Base-by-base conservation (phyloP, 2,113 vertebrate genomes). In the Cettia cetti region DNA sequence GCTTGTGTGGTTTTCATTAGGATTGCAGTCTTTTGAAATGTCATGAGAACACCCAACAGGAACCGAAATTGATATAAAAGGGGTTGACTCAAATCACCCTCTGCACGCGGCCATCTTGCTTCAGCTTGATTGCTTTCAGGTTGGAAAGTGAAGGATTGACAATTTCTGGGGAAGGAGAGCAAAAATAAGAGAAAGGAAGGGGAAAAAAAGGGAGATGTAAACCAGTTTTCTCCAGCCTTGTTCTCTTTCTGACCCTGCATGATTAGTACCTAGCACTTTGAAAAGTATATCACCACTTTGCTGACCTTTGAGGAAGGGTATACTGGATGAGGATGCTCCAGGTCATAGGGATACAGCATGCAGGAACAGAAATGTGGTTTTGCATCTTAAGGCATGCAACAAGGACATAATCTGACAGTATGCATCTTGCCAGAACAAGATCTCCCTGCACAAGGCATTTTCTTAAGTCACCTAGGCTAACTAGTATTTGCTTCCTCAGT, bases 1-100 rank as follows among this genome's bases (percentile, higher is more conserved):
- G 94, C 92, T 94, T 95, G 97, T 96, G 97, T 98, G 98, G 96
- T 98, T 98, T 97, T 98, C 97, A 98, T 98, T 98, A 98, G 95
- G 96, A 93, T 94, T n/a, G 37, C 96, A 97, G 96, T 95, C 97
- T 98, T 97, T 96, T 98, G 98, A 98, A 98, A 98, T 95, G 96
- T 94, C 96, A 72, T 75, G 96, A 94, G 90, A 96, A 96, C 42
- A 78, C 86, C 95, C 94, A 97, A 97, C 92, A 97, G 96, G 98
- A 98, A 97, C 95, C 92, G 95, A 96, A 98, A 97, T 90, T 94
- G 95, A 96, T 97, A 95, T 53, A 81, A 74, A 65, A 91, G 53
- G 49, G 28, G 53, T 92, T 94, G 96, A 89, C 82, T 97, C 49
- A 63, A 92, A 74, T 76, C 86, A 53, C 70, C 26, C 92, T 53